Conservation (phyloP, 2,888 invertebrate genomes). For the Listrodromus nycthemerus region DNA sequence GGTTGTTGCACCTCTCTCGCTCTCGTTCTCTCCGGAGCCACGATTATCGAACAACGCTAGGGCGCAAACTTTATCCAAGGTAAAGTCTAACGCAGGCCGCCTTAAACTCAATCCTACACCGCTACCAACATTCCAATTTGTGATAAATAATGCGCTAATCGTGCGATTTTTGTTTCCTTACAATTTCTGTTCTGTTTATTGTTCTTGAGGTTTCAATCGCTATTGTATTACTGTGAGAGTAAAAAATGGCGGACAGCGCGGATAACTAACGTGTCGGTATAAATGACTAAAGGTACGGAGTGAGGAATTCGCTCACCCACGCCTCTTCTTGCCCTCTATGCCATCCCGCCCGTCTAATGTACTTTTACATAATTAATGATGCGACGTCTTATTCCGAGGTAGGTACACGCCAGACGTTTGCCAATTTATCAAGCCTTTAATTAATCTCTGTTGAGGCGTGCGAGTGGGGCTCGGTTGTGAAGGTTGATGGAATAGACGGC, state of each 20-base stretch:
- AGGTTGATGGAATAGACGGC: constrained; percentile 54
- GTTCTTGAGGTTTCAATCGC: not conserved
- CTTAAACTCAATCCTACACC: not conserved
- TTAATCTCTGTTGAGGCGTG: constrained; percentile 67
- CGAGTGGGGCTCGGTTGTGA: constrained; percentile 43
- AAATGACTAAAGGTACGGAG: not conserved
- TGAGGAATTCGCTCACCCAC: constrained; percentile 1
- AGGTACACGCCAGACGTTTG: constrained; percentile 58
- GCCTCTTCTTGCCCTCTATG: constrained; percentile 7
- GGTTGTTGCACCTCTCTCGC: constrained; percentile 8
- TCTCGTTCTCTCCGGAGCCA: not conserved
- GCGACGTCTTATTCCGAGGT: constrained; percentile 64
- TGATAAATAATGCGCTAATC: not conserved
- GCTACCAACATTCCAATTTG: constrained; percentile 22
- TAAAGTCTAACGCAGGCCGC: not conserved
- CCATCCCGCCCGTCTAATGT: constrained; percentile 52
- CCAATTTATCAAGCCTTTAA: constrained; percentile 67
- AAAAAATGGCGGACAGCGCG: not conserved
- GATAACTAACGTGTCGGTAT: constrained; percentile 15
- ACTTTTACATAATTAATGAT: constrained; percentile 67
- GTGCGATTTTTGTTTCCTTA: not conserved
- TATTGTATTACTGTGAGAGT: not conserved
- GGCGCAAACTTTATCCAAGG: constrained; percentile 25
- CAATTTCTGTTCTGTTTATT: not conserved
- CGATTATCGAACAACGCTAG: constrained; percentile 33